Evolutionary conservation across 1,140 invertebrate genomes (phyloP).

Genomic region (Aplysia californica): DNA sequence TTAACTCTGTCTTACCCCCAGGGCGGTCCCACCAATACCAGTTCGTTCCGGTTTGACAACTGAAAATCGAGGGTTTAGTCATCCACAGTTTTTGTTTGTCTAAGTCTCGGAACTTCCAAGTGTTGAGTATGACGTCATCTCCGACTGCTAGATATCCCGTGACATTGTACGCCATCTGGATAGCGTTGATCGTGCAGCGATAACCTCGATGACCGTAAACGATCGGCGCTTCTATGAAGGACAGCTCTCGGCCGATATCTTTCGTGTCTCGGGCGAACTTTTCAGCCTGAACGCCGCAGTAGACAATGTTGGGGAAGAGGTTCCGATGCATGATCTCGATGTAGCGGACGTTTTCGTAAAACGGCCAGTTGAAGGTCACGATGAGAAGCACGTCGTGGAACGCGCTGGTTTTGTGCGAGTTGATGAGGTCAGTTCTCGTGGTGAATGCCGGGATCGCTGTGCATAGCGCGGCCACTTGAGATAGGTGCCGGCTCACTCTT

Average conservation of each 20-base stretch:
- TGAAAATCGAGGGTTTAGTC: neutral
- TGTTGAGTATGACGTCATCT: constrained; percentile 17
- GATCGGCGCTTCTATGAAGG: constrained; percentile 6
- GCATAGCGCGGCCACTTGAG: neutral
- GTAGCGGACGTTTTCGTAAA: neutral
- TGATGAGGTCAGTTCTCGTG: neutral
- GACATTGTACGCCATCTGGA: constrained; percentile 21
- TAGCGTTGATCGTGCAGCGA: neutral
- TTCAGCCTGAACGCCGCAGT: constrained; percentile 9
- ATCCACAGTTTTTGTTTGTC: neutral
- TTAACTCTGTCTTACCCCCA: neutral
- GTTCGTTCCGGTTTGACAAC: neutral
- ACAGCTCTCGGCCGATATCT: neutral
- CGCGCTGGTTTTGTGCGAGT: neutral
- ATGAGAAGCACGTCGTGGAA: constrained; percentile 6
- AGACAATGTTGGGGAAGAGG: constrained; percentile 14
- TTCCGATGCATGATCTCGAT: neutral
- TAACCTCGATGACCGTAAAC: neutral
- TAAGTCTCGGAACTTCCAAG: constrained; percentile 3
- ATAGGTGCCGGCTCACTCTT: neutral
- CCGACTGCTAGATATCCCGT: constrained; percentile 4
- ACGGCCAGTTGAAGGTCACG: constrained; percentile 11
- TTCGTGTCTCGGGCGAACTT: neutral
- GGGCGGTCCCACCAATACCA: neutral
- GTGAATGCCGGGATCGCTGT: too few species aligned